These are phyloP conservation scores for Zapus hudsonius DNA, from an alignment of 2,113 vertebrate species.

Conservation along the genomic window DNA sequence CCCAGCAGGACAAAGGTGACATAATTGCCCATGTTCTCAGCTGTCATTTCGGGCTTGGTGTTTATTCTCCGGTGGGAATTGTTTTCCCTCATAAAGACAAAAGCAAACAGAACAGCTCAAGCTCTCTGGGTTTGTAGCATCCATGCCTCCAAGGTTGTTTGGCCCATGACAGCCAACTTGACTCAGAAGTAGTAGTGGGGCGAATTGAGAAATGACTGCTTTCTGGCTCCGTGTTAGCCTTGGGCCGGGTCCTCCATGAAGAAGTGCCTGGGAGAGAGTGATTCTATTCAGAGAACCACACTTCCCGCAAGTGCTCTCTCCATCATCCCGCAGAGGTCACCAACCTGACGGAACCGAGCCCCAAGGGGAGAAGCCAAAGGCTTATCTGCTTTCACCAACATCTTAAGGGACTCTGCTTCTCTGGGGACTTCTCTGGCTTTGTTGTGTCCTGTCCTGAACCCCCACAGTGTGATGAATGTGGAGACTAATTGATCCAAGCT, in stretches of 20 bases:
- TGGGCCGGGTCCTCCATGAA: slow-evolving; percentile 21
- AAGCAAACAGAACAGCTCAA: not conserved
- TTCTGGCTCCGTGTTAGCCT: slow-evolving; percentile 51
- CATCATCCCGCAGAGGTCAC: slow-evolving; percentile 52
- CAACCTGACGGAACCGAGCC: slow-evolving; percentile 30
- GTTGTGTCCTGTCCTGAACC: not conserved
- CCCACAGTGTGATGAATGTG: rapidly evolving
- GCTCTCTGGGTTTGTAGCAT: not conserved
- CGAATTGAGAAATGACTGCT: not conserved
- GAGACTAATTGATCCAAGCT: slow-evolving; percentile 1
- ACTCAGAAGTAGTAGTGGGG: not conserved
- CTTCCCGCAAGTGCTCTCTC: slow-evolving; percentile 57
- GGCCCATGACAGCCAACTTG: not conserved
- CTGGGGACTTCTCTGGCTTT: not conserved
- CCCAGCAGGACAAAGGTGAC: not conserved
- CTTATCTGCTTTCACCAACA: not conserved
- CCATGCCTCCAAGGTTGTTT: not conserved
- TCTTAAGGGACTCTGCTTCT: not conserved
- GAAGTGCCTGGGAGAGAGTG: not conserved
- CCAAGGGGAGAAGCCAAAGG: not conserved
- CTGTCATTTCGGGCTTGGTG: not conserved
- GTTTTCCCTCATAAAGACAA: slow-evolving; percentile 3
- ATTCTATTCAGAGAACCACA: not conserved
- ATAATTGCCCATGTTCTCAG: not conserved
- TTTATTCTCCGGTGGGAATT: not conserved